A percentile compares a stretch with the other conserved stretches of the same genome.
phyloP scores from a whole-genome alignment of 2,797 vertebrate genomes.

The Phrynocephalus guinanensis region DNA sequence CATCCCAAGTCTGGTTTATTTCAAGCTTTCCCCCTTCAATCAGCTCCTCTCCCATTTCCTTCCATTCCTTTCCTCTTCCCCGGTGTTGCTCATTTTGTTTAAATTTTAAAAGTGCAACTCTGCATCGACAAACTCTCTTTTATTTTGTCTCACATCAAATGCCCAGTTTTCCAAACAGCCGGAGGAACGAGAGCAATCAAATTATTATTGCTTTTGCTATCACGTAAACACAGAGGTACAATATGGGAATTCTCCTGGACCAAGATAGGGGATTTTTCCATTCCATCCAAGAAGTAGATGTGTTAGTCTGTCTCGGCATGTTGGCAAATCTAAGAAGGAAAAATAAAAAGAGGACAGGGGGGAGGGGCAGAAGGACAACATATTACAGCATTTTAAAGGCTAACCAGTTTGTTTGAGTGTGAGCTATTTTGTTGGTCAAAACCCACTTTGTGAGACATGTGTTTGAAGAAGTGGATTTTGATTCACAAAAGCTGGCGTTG shows the following conservation, averaged over 20 bases:
- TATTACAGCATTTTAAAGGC: too few relatives aligned
- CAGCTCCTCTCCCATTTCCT: background rate
- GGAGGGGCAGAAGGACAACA: too few relatives aligned
- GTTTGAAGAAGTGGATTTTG: too few relatives aligned
- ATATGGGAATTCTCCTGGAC: background rate
- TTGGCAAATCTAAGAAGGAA: too few relatives aligned
- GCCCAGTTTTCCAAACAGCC: background rate
- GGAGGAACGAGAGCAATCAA: background rate
- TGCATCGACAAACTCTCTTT: background rate
- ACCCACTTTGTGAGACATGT: too few relatives aligned
- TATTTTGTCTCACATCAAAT: background rate
- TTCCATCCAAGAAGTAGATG: background rate
- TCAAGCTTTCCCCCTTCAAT: background rate
- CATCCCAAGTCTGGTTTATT: background rate
- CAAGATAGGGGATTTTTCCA: background rate
- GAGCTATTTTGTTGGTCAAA: too few relatives aligned
- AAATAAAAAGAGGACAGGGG: too few relatives aligned
- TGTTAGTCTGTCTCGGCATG: too few relatives aligned
- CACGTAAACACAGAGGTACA: background rate
- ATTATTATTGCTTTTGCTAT: background rate
- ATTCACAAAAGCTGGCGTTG: too few relatives aligned
- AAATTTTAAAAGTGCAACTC: background rate
- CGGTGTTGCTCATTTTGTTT: background rate
- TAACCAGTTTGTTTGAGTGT: too few relatives aligned
- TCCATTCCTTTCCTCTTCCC: background rate